Evolutionary conservation across 2,888 invertebrate genomes (phyloP).

Genomic region (Cinara cedri): DNA sequence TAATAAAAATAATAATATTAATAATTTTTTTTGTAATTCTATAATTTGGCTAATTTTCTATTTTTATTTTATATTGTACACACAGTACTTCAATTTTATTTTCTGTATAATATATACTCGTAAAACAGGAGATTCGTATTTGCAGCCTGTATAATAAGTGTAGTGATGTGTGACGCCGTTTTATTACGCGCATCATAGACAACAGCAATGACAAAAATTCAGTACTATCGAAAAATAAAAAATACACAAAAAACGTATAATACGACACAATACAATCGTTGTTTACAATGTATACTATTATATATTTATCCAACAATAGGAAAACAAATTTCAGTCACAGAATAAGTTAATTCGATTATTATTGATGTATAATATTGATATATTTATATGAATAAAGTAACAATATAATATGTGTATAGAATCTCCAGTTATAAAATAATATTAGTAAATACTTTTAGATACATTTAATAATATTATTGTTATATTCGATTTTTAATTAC

Average conservation of each 20-base stretch:
- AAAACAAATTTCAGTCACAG: not conserved
- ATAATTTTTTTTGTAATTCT: too few species aligned
- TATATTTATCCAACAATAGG: not conserved
- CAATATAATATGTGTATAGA: too few species aligned
- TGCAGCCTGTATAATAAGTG: not conserved
- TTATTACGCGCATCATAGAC: not conserved
- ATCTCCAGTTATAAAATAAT: too few species aligned
- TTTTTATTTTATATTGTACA: too few species aligned
- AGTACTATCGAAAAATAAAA: not conserved
- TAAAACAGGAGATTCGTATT: conserved; percentile 35
- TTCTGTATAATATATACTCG: not conserved
- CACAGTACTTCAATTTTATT: too few species aligned
- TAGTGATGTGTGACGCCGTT: conserved; percentile 17
- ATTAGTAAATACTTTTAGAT: too few species aligned
- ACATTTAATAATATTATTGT: too few species aligned
- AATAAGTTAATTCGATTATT: not conserved
- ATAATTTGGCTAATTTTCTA: too few species aligned
- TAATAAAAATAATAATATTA: too few species aligned
- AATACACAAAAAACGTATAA: not conserved
- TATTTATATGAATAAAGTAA: too few species aligned
- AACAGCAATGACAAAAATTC: conserved; percentile 19
- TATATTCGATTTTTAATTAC: too few species aligned
- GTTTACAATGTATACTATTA: not conserved
- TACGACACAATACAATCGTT: not conserved
- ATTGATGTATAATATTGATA: not conserved